phyloP scores from a whole-genome alignment of 2,113 vertebrate species.

The Ovis aries region ARS-UI_Ramb_v3.0 NC_056065.1:66119001-66119500 shows the following conservation, averaged over 20 bases:
- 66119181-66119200: not conserved
- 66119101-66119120: not conserved
- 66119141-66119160: not conserved
- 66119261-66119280: not conserved
- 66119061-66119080: conserved; percentile 23
- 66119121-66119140: not conserved
- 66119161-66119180: not conserved
- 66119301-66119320: not conserved
- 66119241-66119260: not conserved
- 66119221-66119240: not conserved
- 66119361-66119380: not conserved
- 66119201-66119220: not conserved
- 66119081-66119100: conserved; percentile 36
- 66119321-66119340: not conserved
- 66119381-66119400: not conserved
- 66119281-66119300: conserved; percentile 31
- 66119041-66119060: conserved; percentile 2
- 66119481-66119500: not conserved
- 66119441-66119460: not conserved
- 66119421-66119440: not conserved
- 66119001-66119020: conserved; percentile 45
- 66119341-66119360: not conserved
- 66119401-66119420: not conserved
- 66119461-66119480: not conserved
- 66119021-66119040: conserved; percentile 42